These are phyloP conservation scores for Rhinoraja longicauda DNA, from an alignment of 2,797 vertebrate genomes.

Conservation along the genomic window DNA sequence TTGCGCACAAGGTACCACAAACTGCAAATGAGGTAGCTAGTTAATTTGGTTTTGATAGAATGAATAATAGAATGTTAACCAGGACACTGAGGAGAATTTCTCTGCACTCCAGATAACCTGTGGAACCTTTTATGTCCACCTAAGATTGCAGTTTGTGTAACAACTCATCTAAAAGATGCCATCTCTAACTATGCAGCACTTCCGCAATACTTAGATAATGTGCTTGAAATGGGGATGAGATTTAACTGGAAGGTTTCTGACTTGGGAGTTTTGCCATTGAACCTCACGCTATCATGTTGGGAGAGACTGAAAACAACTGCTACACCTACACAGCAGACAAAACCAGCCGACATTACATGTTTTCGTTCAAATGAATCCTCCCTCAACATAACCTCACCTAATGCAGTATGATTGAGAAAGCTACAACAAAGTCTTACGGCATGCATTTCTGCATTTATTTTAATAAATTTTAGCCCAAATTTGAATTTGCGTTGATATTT, in stretches of 20 bases:
- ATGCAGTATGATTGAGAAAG: background rate
- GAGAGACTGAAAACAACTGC: background rate
- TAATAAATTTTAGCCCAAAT: background rate
- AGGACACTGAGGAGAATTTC: background rate
- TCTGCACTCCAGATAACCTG: background rate
- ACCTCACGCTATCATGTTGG: background rate
- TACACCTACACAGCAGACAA: background rate
- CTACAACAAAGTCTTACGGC: background rate
- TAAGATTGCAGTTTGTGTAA: background rate
- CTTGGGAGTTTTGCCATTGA: background rate
- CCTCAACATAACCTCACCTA: background rate
- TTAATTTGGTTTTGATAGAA: background rate
- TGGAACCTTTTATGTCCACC: background rate
- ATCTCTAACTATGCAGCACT: background rate
- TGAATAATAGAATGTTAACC: background rate
- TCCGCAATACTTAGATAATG: background rate
- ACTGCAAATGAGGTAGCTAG: background rate
- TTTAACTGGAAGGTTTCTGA: background rate
- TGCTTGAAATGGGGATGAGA: background rate
- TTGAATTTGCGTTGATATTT: background rate
- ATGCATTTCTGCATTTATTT: background rate
- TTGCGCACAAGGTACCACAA: slow-evolving; percentile 1
- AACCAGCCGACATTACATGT: background rate
- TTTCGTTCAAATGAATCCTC: background rate
- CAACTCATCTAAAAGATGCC: background rate